phyloP scores from a whole-genome alignment of 2,797 vertebrate genomes.

The Setipinna tenuifilis region DNA sequence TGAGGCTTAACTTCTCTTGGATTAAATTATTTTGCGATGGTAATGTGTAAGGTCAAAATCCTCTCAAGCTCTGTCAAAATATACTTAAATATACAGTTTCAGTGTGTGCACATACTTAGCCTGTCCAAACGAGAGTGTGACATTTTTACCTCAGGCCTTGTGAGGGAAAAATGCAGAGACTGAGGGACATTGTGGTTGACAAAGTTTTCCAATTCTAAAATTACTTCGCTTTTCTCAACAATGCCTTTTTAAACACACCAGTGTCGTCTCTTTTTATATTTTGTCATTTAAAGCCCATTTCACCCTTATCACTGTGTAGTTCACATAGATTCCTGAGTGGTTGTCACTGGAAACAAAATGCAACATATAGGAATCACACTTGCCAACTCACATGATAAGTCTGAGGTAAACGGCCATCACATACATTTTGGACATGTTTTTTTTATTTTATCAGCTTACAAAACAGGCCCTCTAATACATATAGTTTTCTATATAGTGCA shows the following conservation, averaged over 20 bases:
- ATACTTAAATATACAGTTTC: background rate
- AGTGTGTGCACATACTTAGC: background rate
- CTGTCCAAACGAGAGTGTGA: background rate
- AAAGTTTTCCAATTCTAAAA: background rate
- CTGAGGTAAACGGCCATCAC: no score
- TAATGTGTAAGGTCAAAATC: background rate
- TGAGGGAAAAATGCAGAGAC: background rate
- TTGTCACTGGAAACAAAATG: background rate
- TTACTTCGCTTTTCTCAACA: background rate
- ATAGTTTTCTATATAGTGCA: no score
- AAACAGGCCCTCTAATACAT: no score
- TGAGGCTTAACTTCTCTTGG: slow-evolving; percentile 14
- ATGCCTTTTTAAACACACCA: background rate
- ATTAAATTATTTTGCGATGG: slow-evolving; percentile 32
- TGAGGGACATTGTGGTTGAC: background rate
- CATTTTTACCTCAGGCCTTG: background rate
- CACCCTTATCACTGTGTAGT: background rate
- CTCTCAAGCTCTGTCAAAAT: slow-evolving; percentile 1
- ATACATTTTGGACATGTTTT: no score
- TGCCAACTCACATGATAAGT: no score
- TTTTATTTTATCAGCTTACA: no score
- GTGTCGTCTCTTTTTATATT: background rate
- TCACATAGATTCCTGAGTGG: background rate
- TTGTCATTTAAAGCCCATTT: background rate
- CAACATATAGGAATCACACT: background rate